Conservation (phyloP, 2,113 vertebrate species). For the Vulpes ferrilata region DNA sequence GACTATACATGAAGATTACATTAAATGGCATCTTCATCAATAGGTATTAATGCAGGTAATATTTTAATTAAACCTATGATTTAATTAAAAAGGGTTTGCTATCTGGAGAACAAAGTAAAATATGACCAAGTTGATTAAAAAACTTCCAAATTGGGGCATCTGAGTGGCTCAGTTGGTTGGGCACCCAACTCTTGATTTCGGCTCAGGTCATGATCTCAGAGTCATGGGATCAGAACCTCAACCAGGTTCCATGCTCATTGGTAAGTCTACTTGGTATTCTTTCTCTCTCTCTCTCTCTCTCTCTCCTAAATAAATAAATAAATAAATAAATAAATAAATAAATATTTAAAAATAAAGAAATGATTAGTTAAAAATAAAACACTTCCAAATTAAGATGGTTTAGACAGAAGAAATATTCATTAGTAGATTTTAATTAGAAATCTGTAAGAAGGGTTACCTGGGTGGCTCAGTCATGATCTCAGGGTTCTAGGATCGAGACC, state of each 20-base stretch:
- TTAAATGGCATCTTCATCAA: background rate
- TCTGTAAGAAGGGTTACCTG: background rate
- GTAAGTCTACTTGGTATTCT: background rate
- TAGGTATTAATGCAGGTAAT: background rate
- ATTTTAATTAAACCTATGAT: too few relatives aligned
- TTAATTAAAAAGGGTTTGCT: conserved; percentile 14
- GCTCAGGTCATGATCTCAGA: background rate
- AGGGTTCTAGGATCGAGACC: too few relatives aligned
- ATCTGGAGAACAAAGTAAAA: background rate
- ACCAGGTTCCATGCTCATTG: background rate
- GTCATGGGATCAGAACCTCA: background rate
- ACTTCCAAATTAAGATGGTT: background rate
- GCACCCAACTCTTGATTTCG: background rate
- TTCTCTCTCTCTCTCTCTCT: background rate
- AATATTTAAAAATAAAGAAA: background rate
- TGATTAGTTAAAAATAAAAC: background rate
- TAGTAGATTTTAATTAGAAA: conserved; percentile 29
- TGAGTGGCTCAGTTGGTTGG: background rate
- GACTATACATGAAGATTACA: background rate
- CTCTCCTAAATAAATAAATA: background rate
- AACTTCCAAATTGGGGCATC: background rate
- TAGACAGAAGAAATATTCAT: background rate
- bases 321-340: background rate
- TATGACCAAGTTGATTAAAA: conserved; percentile 31
- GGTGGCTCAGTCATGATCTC: too few relatives aligned